phyloP scores from a whole-genome alignment of 2,113 vertebrate genomes.

The Neogale vison region DNA sequence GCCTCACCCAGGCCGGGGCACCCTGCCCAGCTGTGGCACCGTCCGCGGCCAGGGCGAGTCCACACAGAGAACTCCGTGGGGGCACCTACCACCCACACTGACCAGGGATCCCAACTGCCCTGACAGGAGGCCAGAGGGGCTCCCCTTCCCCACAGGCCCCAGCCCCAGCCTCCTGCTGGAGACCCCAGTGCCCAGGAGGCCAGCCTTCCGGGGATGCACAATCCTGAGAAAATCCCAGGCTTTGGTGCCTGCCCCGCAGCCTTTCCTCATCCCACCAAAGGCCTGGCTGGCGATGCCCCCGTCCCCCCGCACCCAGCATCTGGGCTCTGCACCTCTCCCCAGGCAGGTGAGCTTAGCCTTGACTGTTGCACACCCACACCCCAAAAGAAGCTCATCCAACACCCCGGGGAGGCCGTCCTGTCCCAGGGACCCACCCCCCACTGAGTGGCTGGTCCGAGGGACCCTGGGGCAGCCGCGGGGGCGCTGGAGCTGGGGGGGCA shows the following conservation, averaged over 20 bases:
- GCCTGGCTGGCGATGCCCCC: neutral
- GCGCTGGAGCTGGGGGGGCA: neutral
- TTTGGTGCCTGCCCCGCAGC: rapidly evolving
- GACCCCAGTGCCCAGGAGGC: neutral
- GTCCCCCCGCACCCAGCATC: neutral
- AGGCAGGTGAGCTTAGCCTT: too few species aligned
- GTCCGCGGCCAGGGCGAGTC: too few species aligned
- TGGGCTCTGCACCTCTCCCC: neutral
- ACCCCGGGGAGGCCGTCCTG: rapidly evolving
- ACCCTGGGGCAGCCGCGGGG: rapidly evolving
- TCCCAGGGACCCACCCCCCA: neutral
- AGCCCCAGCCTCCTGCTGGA: neutral
- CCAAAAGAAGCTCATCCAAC: rapidly evolving
- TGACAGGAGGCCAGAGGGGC: neutral
- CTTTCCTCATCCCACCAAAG: rapidly evolving
- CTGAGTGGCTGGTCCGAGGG: neutral
- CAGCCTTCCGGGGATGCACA: rapidly evolving
- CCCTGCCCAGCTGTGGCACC: neutral
- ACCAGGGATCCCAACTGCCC: neutral
- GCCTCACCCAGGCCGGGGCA: neutral
- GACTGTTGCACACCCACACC: neutral
- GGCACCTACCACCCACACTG: neutral
- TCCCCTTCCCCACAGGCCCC: rapidly evolving
- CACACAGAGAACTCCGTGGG: neutral
- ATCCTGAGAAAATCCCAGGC: neutral